A percentile compares a stretch with the other conserved stretches of the same genome.
phyloP scores from a whole-genome alignment of 2,113 vertebrate genomes.

The Bufo gargarizans region DNA sequence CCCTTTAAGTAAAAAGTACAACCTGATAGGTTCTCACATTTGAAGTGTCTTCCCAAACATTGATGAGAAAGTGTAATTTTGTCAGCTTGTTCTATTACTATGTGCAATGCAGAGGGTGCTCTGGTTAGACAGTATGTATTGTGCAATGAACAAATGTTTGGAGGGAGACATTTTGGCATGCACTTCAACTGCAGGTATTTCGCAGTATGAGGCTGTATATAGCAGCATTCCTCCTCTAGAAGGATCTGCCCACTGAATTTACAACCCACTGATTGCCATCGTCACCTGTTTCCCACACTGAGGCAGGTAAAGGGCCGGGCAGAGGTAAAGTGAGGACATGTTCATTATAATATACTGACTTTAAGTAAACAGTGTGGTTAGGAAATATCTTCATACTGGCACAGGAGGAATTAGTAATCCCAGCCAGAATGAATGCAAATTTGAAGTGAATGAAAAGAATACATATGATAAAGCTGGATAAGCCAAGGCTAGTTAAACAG shows the following conservation, averaged over 20 bases:
- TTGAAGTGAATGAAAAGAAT: not conserved
- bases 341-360: not conserved
- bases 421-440: not conserved
- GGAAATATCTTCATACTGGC: not conserved
- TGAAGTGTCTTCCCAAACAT: not conserved
- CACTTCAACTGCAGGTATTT: not conserved
- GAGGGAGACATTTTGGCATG: not conserved
- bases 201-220: not conserved
- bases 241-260: not conserved
- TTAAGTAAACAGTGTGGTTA: not conserved
- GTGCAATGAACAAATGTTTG: not conserved
- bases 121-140: not conserved
- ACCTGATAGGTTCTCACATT: not conserved
- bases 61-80: not conserved
- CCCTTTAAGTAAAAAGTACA: not conserved
- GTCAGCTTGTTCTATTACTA: not conserved
- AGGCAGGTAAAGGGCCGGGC: not conserved
- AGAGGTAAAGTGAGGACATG: conserved; percentile 24
- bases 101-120: not conserved
- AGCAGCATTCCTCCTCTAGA: not conserved
- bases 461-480: not conserved
- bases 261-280: not conserved
- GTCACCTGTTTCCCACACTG: not conserved
- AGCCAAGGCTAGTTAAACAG: not conserved
- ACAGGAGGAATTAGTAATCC: not conserved